These are phyloP conservation scores for Macroramphosus scolopax DNA, from an alignment of 2,797 vertebrate genomes.

Conservation along the genomic window DNA sequence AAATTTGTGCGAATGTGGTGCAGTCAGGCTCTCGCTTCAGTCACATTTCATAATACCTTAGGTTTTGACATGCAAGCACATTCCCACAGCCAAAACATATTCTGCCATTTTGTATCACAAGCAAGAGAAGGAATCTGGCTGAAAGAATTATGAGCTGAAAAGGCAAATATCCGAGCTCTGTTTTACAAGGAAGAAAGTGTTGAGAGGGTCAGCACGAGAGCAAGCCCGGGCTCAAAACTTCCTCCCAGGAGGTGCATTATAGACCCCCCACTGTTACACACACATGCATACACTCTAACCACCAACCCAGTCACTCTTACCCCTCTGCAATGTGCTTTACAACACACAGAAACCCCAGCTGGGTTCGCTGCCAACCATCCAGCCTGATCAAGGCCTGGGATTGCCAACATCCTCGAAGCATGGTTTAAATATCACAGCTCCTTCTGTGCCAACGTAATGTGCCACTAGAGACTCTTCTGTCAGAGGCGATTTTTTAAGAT, in stretches of 20 bases:
- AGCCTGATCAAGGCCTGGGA: conserved; percentile 49
- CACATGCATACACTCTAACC: conserved; percentile 22
- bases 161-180: conserved; percentile 43
- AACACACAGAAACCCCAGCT: conserved; percentile 37
- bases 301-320: conserved; percentile 33
- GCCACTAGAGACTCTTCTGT: conserved; percentile 60
- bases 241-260: conserved; percentile 50
- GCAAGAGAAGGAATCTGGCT: conserved; percentile 15
- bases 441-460: conserved; percentile 51
- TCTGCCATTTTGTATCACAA: conserved; percentile 48
- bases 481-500: conserved; percentile 47
- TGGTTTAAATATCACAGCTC: conserved; percentile 64
- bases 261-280: conserved; percentile 40
- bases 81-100: conserved; percentile 46
- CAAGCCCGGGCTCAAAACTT: conserved; percentile 43
- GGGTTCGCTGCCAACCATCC: conserved; percentile 44
- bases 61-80: conserved; percentile 36
- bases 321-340: conserved; percentile 31
- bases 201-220: conserved; percentile 54
- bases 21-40: conserved; percentile 39
- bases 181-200: conserved; percentile 42
- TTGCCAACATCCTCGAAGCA: conserved; percentile 63
- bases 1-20: conserved; percentile 51
- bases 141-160: conserved; percentile 53
- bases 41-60: conserved; percentile 57